Evolutionary conservation across 2,797 vertebrate genomes (phyloP), one percentile per base, ranked within the genome.

Genomic region (Clarias fuscus): DNA sequence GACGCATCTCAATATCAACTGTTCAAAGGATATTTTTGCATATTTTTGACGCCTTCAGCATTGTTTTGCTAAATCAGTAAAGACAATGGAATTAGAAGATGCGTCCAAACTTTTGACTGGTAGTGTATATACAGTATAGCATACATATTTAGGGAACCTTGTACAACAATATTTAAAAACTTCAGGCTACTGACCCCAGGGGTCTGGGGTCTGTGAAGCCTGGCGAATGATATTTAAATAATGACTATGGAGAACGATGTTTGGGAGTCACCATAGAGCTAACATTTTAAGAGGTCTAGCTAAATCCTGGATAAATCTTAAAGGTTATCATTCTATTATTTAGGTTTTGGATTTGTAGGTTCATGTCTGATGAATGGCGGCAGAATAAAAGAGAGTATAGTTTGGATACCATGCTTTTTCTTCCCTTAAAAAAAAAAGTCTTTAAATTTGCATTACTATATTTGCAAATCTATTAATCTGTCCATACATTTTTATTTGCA

Each of bases 401-500:
- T 37, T 33, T 59, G 27, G 53, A 77, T 20, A 30, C 27, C 27
- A 59, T 77, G 53, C 27, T 77, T 77, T 75, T 33, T 20, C 27
- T n/a, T 5, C 30, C 7, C 48, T 27, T 56, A 3, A 24, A 43
- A 40, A 72, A 40, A 30, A 10, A 20, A 40, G 18, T 62, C 6
- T 22, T 62, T 62, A 22, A 53, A 53, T 53, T 53, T 53, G 11
- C 48, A 53, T 53, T 48, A 48, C 48, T 30, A 53, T 0, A 8
- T 14, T 53, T 53, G 48, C 48, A 53, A 30, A 59, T 33, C 2
- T 20, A 20, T 37, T 58, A n/a, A 10, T 30, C 48, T 6, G 2
- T 24, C 20, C 30, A 78, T 78, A 56, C 53, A 77, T 58, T 77
- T 73, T 24, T 5, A 53, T 75, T 27, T 75, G 72, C 72, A 48